phyloP scores from a whole-genome alignment of 2,113 vertebrate genomes.

The Gymnarchus niloticus region DNA sequence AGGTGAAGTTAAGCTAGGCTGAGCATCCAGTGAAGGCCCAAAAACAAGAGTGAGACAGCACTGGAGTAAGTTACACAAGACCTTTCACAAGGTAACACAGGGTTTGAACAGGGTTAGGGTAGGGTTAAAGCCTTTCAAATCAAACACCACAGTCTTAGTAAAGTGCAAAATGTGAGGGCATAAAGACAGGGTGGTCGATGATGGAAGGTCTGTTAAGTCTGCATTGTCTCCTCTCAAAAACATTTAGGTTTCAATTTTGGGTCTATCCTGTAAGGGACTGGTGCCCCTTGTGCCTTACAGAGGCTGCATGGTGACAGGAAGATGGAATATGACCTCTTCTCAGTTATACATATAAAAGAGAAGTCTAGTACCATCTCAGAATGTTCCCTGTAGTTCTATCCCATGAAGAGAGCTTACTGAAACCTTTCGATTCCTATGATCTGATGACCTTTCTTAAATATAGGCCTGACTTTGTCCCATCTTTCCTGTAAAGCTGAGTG shows the following conservation, averaged over 20 bases:
- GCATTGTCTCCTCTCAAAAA: not conserved
- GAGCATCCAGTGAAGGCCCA: no score
- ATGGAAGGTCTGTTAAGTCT: not conserved
- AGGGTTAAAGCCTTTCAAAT: no score
- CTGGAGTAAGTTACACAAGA: no score
- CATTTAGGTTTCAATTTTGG: not conserved
- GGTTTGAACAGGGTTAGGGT: no score
- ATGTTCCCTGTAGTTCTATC: not conserved
- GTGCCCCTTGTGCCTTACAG: not conserved
- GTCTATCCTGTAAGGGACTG: not conserved
- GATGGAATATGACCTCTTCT: not conserved
- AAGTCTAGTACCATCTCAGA: not conserved
- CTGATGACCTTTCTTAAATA: slow-evolving; percentile 17
- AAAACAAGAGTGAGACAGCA: no score
- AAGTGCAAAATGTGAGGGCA: no score
- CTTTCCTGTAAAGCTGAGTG: not conserved
- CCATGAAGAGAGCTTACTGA: slow-evolving; percentile 6
- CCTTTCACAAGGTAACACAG: no score
- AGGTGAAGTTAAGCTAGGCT: no score
- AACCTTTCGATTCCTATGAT: not conserved
- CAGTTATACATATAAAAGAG: not conserved
- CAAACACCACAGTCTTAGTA: no score
- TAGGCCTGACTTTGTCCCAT: not conserved
- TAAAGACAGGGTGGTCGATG: no score
- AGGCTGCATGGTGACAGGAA: not conserved